Base-by-base conservation (phyloP, 2,888 invertebrate species). In the Acanthosepion lycidas region DNA sequence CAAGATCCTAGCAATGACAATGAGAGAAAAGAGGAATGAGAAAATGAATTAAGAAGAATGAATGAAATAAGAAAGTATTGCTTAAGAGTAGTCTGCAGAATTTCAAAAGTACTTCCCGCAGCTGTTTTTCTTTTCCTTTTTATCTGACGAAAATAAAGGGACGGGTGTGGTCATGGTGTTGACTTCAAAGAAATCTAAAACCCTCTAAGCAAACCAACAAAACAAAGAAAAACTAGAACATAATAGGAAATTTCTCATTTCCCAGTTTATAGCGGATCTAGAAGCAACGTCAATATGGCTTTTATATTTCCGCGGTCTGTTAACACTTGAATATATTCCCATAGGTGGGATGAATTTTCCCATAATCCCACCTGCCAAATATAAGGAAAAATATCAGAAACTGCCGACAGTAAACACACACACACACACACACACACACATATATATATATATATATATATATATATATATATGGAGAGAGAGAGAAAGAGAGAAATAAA, bases 261-360 rank as follows among this genome's bases (percentile, higher is more conserved):
- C 78, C 3, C 78, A 33, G 9, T 78, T 78, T n/a, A 15, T 8
- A 33, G 78, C 78, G 78, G 78, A 78, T 78, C n/a, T 78, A 33
- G n/a, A 78, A n/a, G 4, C 78, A 33, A 78, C 12, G n/a, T 78
- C 33, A 78, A 78, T 78, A 78, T 78, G 78, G 78, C n/a, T 78
- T 78, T n/a, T n/a, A n/a, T 78, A 78, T 78, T 78, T 78, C 78
- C 78, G 78, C 18, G 78, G 78, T 78, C 78, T 78, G 78, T n/a
- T 78, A n/a, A 78, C 78, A 78, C 78, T 78, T 78, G 33, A 33
- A 12, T 12, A 78, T 78, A 78, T 78, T 78, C 78, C 78, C 78
- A n/a, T 78, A 78, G 78, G 78, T 78, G n/a, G n/a, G 12, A 78
- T 3, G n/a, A 23, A 78, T 78, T 78, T 78, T 78, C 3, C n/a